phyloP scores from a whole-genome alignment of 2,797 vertebrate genomes.

The Hemibagrus guttatus region DNA sequence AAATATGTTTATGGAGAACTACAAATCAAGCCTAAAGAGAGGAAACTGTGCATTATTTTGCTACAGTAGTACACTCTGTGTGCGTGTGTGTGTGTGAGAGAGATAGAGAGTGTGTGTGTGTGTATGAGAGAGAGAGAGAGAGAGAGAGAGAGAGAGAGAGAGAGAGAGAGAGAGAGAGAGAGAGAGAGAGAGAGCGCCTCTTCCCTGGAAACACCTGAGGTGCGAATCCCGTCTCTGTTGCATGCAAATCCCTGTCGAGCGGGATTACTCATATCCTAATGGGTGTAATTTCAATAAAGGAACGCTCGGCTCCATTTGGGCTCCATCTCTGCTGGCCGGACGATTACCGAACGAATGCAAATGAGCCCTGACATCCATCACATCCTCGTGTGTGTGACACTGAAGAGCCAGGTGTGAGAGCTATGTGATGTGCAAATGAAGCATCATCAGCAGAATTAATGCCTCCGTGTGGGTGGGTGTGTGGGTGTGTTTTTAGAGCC shows the following conservation, averaged over 20 bases:
- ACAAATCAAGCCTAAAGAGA: neutral
- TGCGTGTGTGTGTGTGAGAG: neutral
- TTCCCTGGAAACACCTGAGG: slow-evolving; percentile 15
- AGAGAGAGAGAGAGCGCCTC: neutral
- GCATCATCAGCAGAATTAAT: slow-evolving; percentile 45
- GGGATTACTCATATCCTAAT: slow-evolving; percentile 50
- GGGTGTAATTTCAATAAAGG: slow-evolving; percentile 41
- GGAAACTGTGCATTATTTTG: neutral
- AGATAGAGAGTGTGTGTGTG: neutral
- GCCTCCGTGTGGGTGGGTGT: slow-evolving; percentile 22
- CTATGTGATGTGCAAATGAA: slow-evolving; percentile 48
- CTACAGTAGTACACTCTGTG: neutral
- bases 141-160: neutral
- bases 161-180: neutral
- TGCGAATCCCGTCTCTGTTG: slow-evolving; percentile 27
- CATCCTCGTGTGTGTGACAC: slow-evolving; percentile 4
- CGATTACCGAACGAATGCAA: slow-evolving; percentile 45
- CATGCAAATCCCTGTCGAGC: slow-evolving; percentile 27
- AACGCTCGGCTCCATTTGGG: slow-evolving; percentile 15
- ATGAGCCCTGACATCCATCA: slow-evolving; percentile 45
- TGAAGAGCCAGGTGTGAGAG: slow-evolving; percentile 47
- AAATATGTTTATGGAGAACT: too few relatives aligned
- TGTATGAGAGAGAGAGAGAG: neutral
- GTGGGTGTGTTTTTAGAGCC: slow-evolving; percentile 6
- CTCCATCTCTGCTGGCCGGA: slow-evolving; percentile 22